Conservation (phyloP, 2,888 invertebrate genomes). For the Phengaris arion region DNA sequence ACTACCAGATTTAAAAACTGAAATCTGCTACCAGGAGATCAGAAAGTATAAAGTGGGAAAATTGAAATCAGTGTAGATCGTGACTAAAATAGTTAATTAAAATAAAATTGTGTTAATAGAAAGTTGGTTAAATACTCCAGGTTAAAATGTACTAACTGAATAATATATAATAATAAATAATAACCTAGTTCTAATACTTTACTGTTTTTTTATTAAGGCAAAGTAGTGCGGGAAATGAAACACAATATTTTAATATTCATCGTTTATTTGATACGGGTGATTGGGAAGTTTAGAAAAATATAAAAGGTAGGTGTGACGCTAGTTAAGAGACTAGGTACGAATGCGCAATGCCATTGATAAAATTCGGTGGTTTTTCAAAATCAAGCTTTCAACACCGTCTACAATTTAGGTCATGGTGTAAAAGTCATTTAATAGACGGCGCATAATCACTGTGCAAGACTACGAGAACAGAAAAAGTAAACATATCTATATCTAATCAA, state of each 20-base stretch:
- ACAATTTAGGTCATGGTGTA: constrained; percentile 6
- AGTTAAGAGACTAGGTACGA: not conserved
- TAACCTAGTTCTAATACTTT: no score
- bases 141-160: no score
- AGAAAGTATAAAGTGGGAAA: not conserved
- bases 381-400: not conserved
- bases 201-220: no score
- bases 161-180: no score
- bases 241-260: constrained; percentile 70
- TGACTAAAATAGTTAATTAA: no score
- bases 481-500: constrained; percentile 15
- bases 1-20: not conserved
- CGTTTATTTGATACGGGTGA: constrained; percentile 21
- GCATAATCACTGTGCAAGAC: not conserved
- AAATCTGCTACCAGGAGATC: not conserved
- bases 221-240: constrained; percentile 43
- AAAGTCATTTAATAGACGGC: constrained; percentile 6
- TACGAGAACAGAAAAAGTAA: not conserved
- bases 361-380: constrained; percentile 18
- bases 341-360: not conserved
- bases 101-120: no score
- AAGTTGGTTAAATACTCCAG: no score
- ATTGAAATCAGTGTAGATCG: no score
- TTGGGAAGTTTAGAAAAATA: constrained; percentile 45
- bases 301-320: constrained; percentile 61